Evolutionary conservation across 2,797 vertebrate species (phyloP), one percentile per base, ranked within the genome.

Genomic region (Gallinago nigripennis): DNA sequence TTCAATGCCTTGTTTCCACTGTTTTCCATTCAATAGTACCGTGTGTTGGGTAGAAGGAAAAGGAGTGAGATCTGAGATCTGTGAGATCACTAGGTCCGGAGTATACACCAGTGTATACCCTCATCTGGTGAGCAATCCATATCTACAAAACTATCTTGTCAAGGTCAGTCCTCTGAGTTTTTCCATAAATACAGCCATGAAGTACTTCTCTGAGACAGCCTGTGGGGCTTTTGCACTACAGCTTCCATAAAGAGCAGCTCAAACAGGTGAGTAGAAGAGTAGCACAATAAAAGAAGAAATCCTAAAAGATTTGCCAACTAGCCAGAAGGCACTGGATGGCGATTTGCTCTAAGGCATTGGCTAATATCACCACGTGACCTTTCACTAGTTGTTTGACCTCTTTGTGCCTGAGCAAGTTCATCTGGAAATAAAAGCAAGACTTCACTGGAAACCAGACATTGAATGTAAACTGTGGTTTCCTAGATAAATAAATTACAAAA

Each of bases 401-500:
- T 88, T 90, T 94, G 68, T 95, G 73, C 51, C 72, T 93, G 65
- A 91, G 78, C 82, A 96, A 96, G 87, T 96, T 33, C 37, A 96
- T 61, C 92, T 90, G 78, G 88, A 97, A 97, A 92, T 73, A 82
- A 96, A 98, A 97, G 91, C 41, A 94, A 91, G 84, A 88, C 93
- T 96, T 96, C 92, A 91, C 90, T 98, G 94, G 95, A 97, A 98
- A 98, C 95, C 94, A 96, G 97, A 97, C 90, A 85, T 88, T 77
- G 71, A 96, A 95, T 94, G 94, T 96, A 98, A 98, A 96, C 89
- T 92, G 96, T 95, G 94, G 97, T 96, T 98, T 97, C 96, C 97
- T 97, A 97, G 94, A 97, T 94, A 97, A 97, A 97, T 97, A 97
- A 96, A 97, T 98, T 96, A 89, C 79, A 97, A 96, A 97, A 95